Evolutionary conservation across 2,113 vertebrate species (phyloP).

Genomic region (Varanus salvator): DNA sequence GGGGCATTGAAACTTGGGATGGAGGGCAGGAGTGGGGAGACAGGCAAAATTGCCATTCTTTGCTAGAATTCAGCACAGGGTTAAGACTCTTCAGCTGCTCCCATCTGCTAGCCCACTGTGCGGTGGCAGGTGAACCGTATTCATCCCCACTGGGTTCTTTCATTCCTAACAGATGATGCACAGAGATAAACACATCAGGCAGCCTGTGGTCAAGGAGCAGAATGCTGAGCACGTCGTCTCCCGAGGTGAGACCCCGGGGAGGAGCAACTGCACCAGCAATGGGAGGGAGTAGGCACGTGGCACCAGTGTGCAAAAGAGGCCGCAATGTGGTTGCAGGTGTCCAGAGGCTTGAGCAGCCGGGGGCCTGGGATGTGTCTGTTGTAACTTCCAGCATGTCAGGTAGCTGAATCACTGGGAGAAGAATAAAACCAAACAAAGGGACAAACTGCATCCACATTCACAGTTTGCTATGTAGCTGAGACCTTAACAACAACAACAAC

Average conservation of each 20-base stretch:
- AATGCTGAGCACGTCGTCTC: neutral
- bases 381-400: neutral
- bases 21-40: slow-evolving; percentile 5
- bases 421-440: neutral
- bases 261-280: neutral
- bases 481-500: no score
- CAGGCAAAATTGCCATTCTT: slow-evolving; percentile 10
- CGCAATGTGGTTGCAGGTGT: neutral
- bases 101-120: neutral
- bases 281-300: neutral
- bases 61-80: slow-evolving; percentile 20
- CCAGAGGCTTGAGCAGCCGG: neutral
- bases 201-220: no score
- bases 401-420: neutral
- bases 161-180: neutral
- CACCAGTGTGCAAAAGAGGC: neutral
- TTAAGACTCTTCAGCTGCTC: neutral
- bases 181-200: neutral
- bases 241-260: neutral
- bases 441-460: no score
- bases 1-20: neutral
- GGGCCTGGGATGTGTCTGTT: neutral
- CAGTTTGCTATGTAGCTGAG: no score
- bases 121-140: neutral
- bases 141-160: neutral